Evolutionary conservation across 1,140 invertebrate species (phyloP).

Genomic region (Danaus melanippus): DNA sequence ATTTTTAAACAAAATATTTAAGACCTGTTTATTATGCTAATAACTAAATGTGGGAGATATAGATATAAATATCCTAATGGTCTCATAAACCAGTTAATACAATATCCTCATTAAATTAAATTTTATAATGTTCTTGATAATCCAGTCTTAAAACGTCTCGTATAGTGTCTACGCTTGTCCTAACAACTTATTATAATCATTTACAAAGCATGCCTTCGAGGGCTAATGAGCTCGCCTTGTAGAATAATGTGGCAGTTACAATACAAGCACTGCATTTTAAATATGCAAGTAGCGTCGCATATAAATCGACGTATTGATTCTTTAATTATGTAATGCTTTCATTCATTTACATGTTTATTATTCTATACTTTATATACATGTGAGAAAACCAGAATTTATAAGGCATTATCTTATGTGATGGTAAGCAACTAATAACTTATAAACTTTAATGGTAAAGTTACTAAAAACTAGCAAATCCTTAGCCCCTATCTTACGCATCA

Average conservation of each 20-base stretch:
- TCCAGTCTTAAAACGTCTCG: constrained; percentile 1
- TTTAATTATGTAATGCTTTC: constrained; percentile 12
- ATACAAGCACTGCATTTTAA: constrained; percentile 14
- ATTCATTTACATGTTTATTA: constrained; percentile 17
- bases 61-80: too few species aligned
- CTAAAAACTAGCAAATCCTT: too few species aligned
- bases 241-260: constrained; percentile 24
- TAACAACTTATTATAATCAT: constrained; percentile 19
- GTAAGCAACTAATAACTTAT: too few species aligned
- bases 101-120: too few species aligned
- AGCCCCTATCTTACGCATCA: constrained; percentile 34
- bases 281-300: constrained; percentile 18
- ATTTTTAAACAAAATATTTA: too few species aligned
- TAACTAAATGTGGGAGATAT: too few species aligned
- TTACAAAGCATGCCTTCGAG: constrained; percentile 18
- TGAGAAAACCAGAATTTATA: too few species aligned
- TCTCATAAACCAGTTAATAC: too few species aligned
- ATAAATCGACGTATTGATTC: constrained; percentile 23
- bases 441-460: too few species aligned
- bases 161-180: constrained; percentile 8
- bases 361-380: too few species aligned
- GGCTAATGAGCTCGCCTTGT: constrained; percentile 23
- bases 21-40: too few species aligned
- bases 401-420: too few species aligned
- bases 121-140: background rate